Conservation (phyloP, 2,113 vertebrate genomes). For the Corydoras sp. region DNA sequence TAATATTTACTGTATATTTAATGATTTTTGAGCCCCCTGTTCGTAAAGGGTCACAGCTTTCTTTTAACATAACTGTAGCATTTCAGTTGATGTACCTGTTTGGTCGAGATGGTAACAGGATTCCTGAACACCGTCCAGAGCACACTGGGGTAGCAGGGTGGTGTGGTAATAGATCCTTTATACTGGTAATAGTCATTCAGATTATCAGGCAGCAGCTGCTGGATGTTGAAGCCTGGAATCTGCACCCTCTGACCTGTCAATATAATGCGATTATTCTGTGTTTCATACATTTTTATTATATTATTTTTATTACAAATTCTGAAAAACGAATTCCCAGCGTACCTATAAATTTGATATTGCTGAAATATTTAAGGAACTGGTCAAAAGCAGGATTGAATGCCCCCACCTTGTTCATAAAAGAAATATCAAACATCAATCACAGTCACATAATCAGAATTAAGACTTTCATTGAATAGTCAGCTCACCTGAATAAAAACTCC, state of each 20-base stretch:
- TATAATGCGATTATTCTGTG: too few relatives aligned
- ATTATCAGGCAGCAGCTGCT: conserved; percentile 70
- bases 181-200: conserved; percentile 87
- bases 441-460: too few relatives aligned
- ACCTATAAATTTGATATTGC: conserved; percentile 65
- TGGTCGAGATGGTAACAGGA: conserved; percentile 73
- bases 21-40: too few relatives aligned
- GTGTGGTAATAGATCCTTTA: conserved; percentile 88
- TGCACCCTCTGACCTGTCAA: conserved; percentile 63
- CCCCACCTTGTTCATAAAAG: conserved; percentile 68
- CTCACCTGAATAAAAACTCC: conserved; percentile 88
- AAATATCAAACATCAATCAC: too few relatives aligned
- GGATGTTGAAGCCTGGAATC: conserved; percentile 78
- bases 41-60: too few relatives aligned
- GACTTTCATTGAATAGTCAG: neutral
- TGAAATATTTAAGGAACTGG: conserved; percentile 52
- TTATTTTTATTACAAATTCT: neutral
- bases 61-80: too few relatives aligned
- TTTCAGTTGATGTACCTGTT: conserved; percentile 67
- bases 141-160: conserved; percentile 87
- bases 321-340: too few relatives aligned
- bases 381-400: conserved; percentile 79
- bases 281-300: neutral
- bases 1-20: too few relatives aligned
- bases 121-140: conserved; percentile 89